Evolutionary conservation across 2,888 invertebrate species (phyloP).

Genomic region (Prosopocoilus inquinatus): DNA sequence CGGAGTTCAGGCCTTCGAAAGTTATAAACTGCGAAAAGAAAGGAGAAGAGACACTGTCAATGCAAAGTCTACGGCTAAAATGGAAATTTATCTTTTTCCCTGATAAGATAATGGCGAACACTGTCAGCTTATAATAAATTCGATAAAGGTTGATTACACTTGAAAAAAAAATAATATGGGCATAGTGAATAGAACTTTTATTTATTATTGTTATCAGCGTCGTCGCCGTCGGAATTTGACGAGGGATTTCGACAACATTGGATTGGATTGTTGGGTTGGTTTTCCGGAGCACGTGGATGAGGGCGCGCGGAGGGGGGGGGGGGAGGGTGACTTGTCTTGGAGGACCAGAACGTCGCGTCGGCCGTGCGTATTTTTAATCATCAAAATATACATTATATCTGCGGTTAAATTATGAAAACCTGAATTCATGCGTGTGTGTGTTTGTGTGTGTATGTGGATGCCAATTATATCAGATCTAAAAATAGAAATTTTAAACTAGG

Average conservation of each 20-base stretch:
- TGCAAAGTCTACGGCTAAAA: constrained; percentile 4
- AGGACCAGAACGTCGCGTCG: too few species aligned
- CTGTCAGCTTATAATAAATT: neutral
- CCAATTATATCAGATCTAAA: constrained; percentile 30
- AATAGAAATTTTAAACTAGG: constrained; percentile 30
- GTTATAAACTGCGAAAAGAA: constrained; percentile 71
- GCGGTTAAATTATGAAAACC: too few species aligned
- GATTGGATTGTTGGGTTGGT: too few species aligned
- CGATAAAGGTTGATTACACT: neutral
- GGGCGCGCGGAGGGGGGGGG: too few species aligned
- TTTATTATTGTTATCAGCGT: too few species aligned
- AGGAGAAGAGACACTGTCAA: constrained; percentile 22
- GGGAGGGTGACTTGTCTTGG: too few species aligned
- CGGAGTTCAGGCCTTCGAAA: constrained; percentile 82
- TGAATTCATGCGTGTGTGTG: neutral
- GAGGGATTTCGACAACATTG: too few species aligned
- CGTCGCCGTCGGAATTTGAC: neutral
- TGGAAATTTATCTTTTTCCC: constrained; percentile 9
- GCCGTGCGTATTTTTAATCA: too few species aligned
- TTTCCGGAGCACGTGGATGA: too few species aligned
- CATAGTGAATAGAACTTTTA: neutral
- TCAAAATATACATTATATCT: too few species aligned
- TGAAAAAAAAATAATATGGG: constrained; percentile 2
- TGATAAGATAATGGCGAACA: constrained; percentile 14
- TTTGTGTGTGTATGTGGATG: constrained; percentile 3